Conservation (phyloP, 2,888 invertebrate genomes). For the Pollenia angustigena region DNA sequence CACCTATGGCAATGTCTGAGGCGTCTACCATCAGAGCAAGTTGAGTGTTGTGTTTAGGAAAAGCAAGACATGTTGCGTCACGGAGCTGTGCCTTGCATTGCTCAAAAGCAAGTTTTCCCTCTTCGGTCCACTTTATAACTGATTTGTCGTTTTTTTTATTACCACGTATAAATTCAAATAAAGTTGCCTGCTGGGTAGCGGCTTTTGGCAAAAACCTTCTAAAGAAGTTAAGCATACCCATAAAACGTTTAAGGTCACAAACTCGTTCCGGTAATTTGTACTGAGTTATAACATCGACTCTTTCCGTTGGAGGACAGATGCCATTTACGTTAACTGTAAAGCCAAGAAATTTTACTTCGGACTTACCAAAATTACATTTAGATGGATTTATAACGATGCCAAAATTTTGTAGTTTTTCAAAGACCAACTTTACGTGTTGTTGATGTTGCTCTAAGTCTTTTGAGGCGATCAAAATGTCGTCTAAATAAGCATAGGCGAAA, state of each 20-base stretch:
- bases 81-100: slow-evolving; percentile 50
- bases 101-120: slow-evolving; percentile 43
- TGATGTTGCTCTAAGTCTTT: slow-evolving; percentile 70
- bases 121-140: slow-evolving; percentile 54
- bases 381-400: no score
- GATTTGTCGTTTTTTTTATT: no score
- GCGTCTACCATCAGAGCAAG: slow-evolving; percentile 64
- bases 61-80: slow-evolving; percentile 44
- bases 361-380: slow-evolving; percentile 69
- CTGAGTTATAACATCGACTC: slow-evolving; percentile 64
- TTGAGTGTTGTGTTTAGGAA: slow-evolving; percentile 45
- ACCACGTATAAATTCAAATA: slow-evolving; percentile 50
- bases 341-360: slow-evolving; percentile 67
- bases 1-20: slow-evolving; percentile 55
- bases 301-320: slow-evolving; percentile 58
- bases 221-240: slow-evolving; percentile 74
- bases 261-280: slow-evolving; percentile 67
- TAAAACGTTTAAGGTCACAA: slow-evolving; percentile 69
- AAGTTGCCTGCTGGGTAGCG: slow-evolving; percentile 35
- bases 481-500: slow-evolving; percentile 75
- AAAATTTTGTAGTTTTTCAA: no score
- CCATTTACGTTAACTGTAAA: slow-evolving; percentile 56
- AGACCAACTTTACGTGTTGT: slow-evolving; percentile 69
- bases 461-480: slow-evolving; percentile 77
- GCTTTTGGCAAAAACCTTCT: slow-evolving; percentile 63